A percentile compares a stretch with the other conserved stretches of the same genome.
These are phyloP conservation scores for Andrena hattorfiana DNA, from an alignment of 2,888 invertebrate genomes.

Conservation along the genomic window DNA sequence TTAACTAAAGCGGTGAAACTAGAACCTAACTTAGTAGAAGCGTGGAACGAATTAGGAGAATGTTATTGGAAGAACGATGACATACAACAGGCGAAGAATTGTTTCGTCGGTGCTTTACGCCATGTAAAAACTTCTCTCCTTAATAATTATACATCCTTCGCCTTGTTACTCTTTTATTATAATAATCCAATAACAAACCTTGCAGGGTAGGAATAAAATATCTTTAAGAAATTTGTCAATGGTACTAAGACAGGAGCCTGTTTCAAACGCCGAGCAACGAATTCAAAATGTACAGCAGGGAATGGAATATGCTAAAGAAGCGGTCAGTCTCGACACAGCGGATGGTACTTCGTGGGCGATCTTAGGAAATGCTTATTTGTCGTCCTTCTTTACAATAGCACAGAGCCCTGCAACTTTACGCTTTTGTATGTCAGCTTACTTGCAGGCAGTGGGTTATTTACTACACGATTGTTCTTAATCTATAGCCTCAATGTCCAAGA, in stretches of 20 bases:
- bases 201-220: conserved; percentile 90
- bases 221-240: conserved; percentile 93
- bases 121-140: conserved; percentile 86
- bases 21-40: conserved; percentile 91
- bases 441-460: conserved; percentile 89
- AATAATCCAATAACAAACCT: not conserved
- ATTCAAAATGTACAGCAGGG: conserved; percentile 89
- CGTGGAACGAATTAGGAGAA: conserved; percentile 96
- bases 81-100: conserved; percentile 91
- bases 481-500: not conserved
- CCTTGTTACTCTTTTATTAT: not conserved
- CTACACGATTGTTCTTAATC: not conserved
- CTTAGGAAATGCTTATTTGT: conserved; percentile 94
- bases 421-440: conserved; percentile 92
- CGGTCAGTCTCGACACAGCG: conserved; percentile 90
- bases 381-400: conserved; percentile 91
- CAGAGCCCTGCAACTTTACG: conserved; percentile 91
- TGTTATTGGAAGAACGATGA: conserved; percentile 95
- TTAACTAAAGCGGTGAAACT: conserved; percentile 94
- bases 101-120: conserved; percentile 92
- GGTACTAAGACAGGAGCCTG: conserved; percentile 89
- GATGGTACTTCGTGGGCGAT: conserved; percentile 95
- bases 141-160: not conserved
- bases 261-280: conserved; percentile 86
- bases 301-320: conserved; percentile 92